Conservation (phyloP, 1,140 invertebrate genomes). For the Neuroterus valhalla region DNA sequence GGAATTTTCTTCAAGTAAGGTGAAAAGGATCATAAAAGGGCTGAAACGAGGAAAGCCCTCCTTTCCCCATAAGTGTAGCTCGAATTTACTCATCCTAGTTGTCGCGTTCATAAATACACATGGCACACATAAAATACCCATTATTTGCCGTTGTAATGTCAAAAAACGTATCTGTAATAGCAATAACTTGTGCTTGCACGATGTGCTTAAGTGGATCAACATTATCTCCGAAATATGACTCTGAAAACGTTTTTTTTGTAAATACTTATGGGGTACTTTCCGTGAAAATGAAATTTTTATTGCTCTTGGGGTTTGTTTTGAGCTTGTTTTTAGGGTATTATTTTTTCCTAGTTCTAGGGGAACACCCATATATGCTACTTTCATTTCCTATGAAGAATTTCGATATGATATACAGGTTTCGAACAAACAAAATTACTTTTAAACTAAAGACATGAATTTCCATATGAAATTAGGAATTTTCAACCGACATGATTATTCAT, state of each 20-base stretch:
- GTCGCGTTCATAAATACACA: constrained; percentile 13
- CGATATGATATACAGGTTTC: too few species aligned
- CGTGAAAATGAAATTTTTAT: not conserved
- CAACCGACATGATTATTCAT: too few species aligned
- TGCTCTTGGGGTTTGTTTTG: too few species aligned
- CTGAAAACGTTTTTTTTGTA: not conserved
- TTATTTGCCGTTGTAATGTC: too few species aligned
- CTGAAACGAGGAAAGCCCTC: too few species aligned
- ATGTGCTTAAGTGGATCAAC: constrained; percentile 9
- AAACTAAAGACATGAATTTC: too few species aligned
- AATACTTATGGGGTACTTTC: not conserved
- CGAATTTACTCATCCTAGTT: not conserved
- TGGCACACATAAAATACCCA: constrained; percentile 27
- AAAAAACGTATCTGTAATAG: constrained; percentile 1
- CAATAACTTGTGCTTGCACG: constrained; percentile 3
- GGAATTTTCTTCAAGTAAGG: not conserved
- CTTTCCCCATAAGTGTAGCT: not conserved
- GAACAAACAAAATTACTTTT: too few species aligned
- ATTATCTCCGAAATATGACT: constrained; percentile 27
- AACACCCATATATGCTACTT: not conserved
- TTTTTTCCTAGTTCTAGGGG: not conserved
- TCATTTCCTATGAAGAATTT: not conserved
- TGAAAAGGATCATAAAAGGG: not conserved
- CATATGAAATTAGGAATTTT: too few species aligned
- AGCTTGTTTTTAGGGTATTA: constrained; percentile 17